Conservation (phyloP, 2,888 invertebrate genomes). For the Aquatica leii region DNA sequence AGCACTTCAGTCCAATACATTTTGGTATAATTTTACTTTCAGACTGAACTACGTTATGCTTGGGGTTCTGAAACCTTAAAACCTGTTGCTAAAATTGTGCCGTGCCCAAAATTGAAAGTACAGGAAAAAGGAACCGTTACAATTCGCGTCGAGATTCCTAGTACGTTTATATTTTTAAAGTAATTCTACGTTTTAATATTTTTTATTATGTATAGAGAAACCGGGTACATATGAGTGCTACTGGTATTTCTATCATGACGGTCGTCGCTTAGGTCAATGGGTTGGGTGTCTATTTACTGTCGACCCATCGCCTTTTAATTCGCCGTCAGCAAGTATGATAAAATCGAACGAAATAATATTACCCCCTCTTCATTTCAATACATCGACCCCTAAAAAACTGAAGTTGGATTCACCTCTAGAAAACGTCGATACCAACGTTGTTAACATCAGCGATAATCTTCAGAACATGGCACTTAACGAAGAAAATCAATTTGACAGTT, state of each 20-base stretch:
- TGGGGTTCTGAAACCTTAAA: slow-evolving; percentile 59
- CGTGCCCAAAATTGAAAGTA: slow-evolving; percentile 56
- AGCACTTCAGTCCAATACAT: slow-evolving; percentile 6
- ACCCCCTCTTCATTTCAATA: not conserved
- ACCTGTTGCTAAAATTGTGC: slow-evolving; percentile 51
- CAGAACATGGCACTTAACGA: not conserved
- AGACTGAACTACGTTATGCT: slow-evolving; percentile 59
- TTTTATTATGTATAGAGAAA: slow-evolving; percentile 47
- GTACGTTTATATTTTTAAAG: slow-evolving; percentile 47
- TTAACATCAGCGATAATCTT: not conserved
- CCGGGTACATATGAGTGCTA: slow-evolving; percentile 60
- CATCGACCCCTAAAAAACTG: not conserved
- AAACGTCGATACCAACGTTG: not conserved
- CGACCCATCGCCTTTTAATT: slow-evolving; percentile 45
- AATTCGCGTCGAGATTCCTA: slow-evolving; percentile 56
- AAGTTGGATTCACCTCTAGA: not conserved
- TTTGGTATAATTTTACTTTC: slow-evolving; percentile 26
- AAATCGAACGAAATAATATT: slow-evolving; percentile 2
- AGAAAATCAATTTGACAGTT: slow-evolving; percentile 5
- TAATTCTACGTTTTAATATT: not conserved
- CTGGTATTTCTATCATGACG: slow-evolving; percentile 60
- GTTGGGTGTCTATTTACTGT: slow-evolving; percentile 58
- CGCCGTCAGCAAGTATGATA: not conserved
- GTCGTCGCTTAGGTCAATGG: slow-evolving; percentile 60
- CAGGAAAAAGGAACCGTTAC: slow-evolving; percentile 55